phyloP scores from a whole-genome alignment of 2,888 invertebrate genomes.

The Clitarchus hookeri region DNA sequence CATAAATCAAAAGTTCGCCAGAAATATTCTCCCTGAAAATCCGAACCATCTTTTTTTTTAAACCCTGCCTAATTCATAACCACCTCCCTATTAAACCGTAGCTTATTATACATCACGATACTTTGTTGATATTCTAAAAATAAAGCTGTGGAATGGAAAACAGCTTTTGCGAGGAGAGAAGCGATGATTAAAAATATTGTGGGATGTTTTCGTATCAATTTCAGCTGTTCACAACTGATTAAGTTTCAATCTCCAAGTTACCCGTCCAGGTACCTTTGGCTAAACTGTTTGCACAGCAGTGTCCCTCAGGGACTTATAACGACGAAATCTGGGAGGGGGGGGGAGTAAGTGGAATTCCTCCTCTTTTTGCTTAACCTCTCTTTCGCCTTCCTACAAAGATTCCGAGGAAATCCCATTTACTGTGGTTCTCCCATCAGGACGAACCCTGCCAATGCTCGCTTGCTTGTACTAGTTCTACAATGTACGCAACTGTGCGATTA shows the following conservation, averaged over 20 bases:
- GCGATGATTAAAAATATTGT: too few relatives aligned
- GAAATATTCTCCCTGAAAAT: too few relatives aligned
- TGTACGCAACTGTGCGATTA: too few relatives aligned
- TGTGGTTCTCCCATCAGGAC: conserved; percentile 31
- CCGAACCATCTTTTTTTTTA: too few relatives aligned
- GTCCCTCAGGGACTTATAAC: conserved; percentile 15
- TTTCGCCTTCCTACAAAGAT: conserved; percentile 20
- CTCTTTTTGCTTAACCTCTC: not conserved
- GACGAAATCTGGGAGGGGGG: not conserved
- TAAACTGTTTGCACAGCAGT: conserved; percentile 28
- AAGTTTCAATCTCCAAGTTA: conserved; percentile 42
- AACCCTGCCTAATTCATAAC: too few relatives aligned
- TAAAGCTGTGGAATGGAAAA: too few relatives aligned
- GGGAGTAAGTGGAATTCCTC: not conserved
- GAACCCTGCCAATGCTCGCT: not conserved
- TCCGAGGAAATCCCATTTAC: conserved; percentile 35
- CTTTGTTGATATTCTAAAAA: too few relatives aligned
- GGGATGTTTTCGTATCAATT: conserved; percentile 40
- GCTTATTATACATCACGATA: too few relatives aligned
- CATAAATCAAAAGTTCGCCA: too few relatives aligned
- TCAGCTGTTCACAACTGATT: conserved; percentile 43
- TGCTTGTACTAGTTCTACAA: not conserved
- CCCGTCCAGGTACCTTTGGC: conserved; percentile 34
- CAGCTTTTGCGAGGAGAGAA: too few relatives aligned
- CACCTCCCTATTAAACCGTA: too few relatives aligned